Percentiles rank a stretch among this genome's conserved stretches.
phyloP scores from a whole-genome alignment of 2,797 vertebrate species.

The Sus cebifrons region DNA sequence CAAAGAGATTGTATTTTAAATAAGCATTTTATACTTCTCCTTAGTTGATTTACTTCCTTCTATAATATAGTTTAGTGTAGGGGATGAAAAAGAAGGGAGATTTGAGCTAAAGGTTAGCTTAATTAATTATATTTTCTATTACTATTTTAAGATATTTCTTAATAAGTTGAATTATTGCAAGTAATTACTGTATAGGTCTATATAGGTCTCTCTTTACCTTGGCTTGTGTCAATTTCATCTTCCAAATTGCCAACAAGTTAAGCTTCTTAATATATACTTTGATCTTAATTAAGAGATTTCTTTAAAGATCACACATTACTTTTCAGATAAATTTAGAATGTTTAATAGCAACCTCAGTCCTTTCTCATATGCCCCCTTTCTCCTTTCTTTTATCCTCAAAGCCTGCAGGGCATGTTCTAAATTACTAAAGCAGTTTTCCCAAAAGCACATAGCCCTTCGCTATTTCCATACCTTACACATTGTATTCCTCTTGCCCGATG shows the following conservation, averaged over 20 bases:
- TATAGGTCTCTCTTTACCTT: background rate
- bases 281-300: constrained; percentile 70
- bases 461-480: background rate
- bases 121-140: constrained; percentile 25
- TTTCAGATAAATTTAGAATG: constrained; percentile 54
- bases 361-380: background rate
- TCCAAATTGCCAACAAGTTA: constrained; percentile 23
- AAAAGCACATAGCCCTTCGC: background rate
- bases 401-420: background rate
- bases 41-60: background rate
- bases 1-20: background rate
- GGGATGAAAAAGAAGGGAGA: background rate
- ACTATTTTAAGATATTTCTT: constrained; percentile 20
- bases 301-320: constrained; percentile 41
- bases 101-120: background rate
- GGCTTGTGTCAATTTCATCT: constrained; percentile 10
- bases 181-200: background rate
- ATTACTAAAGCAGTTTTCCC: background rate
- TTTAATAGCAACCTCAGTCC: background rate
- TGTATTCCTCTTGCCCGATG: background rate
- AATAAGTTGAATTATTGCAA: background rate
- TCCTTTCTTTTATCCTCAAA: background rate
- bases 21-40: background rate
- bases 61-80: background rate
- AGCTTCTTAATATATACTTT: constrained; percentile 66